Conservation (phyloP, 2,888 invertebrate genomes). For the Eupeodes latifasciatus region DNA sequence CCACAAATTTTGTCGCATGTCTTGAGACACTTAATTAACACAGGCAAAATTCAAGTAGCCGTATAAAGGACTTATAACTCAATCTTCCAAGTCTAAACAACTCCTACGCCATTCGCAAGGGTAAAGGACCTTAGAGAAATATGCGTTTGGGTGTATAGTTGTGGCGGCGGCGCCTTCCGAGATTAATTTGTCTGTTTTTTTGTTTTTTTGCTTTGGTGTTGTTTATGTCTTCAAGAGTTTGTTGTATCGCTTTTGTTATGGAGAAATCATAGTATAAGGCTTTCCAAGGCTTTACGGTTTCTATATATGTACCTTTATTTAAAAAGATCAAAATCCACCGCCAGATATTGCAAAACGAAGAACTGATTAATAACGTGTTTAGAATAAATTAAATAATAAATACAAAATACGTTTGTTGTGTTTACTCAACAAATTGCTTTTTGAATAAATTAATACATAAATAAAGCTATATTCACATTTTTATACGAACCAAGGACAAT, state of each 20-base stretch:
- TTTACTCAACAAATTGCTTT: slow-evolving; percentile 36
- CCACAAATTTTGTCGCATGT: slow-evolving; percentile 66
- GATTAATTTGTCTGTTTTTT: slow-evolving; percentile 18
- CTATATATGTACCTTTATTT: background rate
- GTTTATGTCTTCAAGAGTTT: too few relatives aligned
- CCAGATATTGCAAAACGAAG: slow-evolving; percentile 8
- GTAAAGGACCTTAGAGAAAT: slow-evolving; percentile 11
- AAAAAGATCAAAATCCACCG: slow-evolving; percentile 15
- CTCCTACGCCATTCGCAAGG: slow-evolving; percentile 22
- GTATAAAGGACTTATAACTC: slow-evolving; percentile 31
- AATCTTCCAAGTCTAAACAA: background rate
- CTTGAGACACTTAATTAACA: slow-evolving; percentile 59
- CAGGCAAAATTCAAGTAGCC: slow-evolving; percentile 29
- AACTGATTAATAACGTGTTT: slow-evolving; percentile 36
- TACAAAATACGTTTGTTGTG: background rate
- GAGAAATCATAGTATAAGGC: background rate
- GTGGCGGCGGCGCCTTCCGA: slow-evolving; percentile 41
- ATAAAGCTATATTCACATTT: background rate
- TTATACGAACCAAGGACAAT: slow-evolving; percentile 24
- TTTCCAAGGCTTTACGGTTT: background rate
- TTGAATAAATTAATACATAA: slow-evolving; percentile 33
- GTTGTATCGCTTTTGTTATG: background rate
- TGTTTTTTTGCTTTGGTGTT: background rate
- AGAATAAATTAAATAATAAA: slow-evolving; percentile 15
- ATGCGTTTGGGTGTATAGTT: background rate